Base-by-base conservation (phyloP, 2,113 vertebrate species). In the Crotalus horridus region DNA sequence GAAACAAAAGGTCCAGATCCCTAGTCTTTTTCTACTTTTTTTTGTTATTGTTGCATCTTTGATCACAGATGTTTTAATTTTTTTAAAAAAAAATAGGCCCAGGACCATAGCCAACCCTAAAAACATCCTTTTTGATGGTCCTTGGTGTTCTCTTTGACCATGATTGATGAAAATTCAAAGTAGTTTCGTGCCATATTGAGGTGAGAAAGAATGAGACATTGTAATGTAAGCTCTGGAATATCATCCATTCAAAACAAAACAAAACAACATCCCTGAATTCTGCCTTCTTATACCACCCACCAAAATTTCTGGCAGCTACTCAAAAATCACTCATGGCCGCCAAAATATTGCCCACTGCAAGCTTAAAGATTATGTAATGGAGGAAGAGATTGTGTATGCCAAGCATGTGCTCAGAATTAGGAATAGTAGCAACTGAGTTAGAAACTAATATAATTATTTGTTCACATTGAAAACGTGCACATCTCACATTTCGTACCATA, bases 401-500 rank as follows among this genome's bases (percentile, higher is more conserved):
- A 46, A 43, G 12, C 93, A 92, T 96, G 96, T 96, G 94, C 91
- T 96, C 93, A 96, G 59, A 61, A 61, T 61, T 56, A 86, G 33
- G n/a, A 93, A 91, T 90, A 90, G 90, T 23, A 59, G 3, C 26
- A 92, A 91, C 81, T 61, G 92, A 61, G 94, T 97, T 96, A 98
- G 95, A 92, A 46, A 88, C 90, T 94, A 95, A 96, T 89, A 85
- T 33, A 13, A 89, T 90, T 90, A 15, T 69, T 93, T 53, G 86
- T 86, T 93, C 93, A 90, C 0, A 21, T 46, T 26, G 61, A 88
- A 91, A 90, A 92, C 15, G 17, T 46, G 88, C 96, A 94, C 56
- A 89, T 5, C 20, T 94, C 92, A n/a, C 12, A 69, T 94, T 95
- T 95, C 98, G 2, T 99, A 99, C 99, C 99, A 99, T 98, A 99